phyloP scores from a whole-genome alignment of 2,113 vertebrate genomes.

The Microcebus lehilahytsara region DNA sequence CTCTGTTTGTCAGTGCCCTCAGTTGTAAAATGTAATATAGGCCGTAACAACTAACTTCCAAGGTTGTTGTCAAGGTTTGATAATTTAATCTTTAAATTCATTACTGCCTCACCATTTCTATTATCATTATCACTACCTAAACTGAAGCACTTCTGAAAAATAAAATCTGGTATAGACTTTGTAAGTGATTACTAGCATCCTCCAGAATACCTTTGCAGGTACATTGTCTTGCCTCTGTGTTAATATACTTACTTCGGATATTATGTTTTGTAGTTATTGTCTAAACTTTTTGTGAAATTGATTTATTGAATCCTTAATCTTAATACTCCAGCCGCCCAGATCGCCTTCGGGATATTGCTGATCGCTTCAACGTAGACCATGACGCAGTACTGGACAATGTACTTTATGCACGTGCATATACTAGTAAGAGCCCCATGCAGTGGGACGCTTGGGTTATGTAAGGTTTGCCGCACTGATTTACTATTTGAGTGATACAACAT shows the following conservation, averaged over 20 bases:
- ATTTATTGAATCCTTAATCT: constrained; percentile 81
- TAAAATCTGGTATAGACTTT: constrained; percentile 3
- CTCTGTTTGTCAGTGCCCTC: not conserved
- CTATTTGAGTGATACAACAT: not conserved
- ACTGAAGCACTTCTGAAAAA: constrained; percentile 25
- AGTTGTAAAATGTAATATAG: constrained; percentile 42
- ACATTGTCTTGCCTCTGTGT: not conserved
- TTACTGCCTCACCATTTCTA: not conserved
- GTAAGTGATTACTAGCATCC: not conserved
- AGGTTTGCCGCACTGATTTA: not conserved
- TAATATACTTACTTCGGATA: not conserved
- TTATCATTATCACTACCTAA: not conserved
- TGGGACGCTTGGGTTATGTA: not conserved
- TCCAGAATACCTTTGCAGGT: constrained; percentile 3
- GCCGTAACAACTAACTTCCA: not conserved
- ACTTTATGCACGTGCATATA: constrained; percentile 96
- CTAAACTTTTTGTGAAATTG: constrained; percentile 38
- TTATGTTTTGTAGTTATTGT: constrained; percentile 33
- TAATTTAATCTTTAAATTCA: constrained; percentile 51
- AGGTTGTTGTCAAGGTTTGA: constrained; percentile 29
- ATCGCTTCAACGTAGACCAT: constrained; percentile 95
- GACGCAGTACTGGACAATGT: constrained; percentile 97
- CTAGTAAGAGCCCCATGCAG: constrained; percentile 86
- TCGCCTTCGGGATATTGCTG: constrained; percentile 95
- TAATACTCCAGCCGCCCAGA: constrained; percentile 91